phyloP scores from a whole-genome alignment of 1,140 invertebrate genomes.

The Drosophila seguyi region DNA sequence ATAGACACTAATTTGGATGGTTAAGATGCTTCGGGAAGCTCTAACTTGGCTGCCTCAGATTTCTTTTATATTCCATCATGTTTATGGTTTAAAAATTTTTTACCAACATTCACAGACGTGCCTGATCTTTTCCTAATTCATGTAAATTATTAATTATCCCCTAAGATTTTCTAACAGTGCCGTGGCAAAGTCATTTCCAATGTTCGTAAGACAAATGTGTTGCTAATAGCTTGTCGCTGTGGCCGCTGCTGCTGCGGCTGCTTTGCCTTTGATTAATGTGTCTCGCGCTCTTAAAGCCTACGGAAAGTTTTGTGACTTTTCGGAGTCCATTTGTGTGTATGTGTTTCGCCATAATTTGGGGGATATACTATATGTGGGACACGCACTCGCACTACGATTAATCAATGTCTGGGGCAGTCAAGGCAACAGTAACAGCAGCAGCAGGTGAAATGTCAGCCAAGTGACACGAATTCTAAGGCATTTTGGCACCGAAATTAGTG shows the following conservation, averaged over 20 bases:
- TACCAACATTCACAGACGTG: too few species aligned
- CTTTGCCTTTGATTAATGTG: conserved; percentile 72
- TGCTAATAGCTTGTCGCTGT: conserved; percentile 82
- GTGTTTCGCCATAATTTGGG: neutral
- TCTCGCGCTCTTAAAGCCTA: conserved; percentile 60
- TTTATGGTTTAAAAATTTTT: neutral
- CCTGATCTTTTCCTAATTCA: too few species aligned
- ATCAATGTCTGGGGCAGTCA: conserved; percentile 60
- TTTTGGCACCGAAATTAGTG: conserved; percentile 14
- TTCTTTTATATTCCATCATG: neutral
- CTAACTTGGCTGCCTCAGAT: neutral
- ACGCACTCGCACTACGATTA: conserved; percentile 58
- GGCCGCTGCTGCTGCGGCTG: conserved; percentile 43
- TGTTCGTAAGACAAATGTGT: conserved; percentile 75
- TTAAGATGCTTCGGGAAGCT: too few species aligned
- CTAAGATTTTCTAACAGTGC: neutral
- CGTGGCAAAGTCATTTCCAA: conserved; percentile 52
- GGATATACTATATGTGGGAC: conserved; percentile 25
- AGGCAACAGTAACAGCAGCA: conserved; percentile 17
- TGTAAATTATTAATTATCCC: neutral
- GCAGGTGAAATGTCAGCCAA: conserved; percentile 63
- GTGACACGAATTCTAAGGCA: conserved; percentile 8
- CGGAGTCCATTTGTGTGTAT: conserved; percentile 51
- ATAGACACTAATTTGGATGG: too few species aligned
- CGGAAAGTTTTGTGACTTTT: conserved; percentile 65